These are phyloP conservation scores for Bilobella aurantiaca DNA, from an alignment of 1,140 invertebrate genomes.

Conservation along the genomic window DNA sequence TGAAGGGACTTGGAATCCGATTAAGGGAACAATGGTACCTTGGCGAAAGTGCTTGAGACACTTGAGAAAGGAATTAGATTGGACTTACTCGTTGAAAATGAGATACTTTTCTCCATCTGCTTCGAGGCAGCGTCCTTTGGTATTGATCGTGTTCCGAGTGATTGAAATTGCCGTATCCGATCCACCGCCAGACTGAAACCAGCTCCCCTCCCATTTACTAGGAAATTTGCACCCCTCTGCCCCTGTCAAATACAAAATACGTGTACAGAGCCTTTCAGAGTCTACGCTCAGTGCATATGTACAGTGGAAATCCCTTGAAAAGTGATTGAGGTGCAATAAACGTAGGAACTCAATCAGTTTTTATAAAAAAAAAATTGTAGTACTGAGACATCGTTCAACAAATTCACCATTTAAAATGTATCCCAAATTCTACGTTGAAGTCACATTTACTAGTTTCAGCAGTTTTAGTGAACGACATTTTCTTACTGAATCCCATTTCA, in stretches of 20 bases:
- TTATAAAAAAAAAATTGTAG: too few relatives aligned
- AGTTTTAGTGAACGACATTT: too few relatives aligned
- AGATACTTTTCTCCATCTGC: slow-evolving; percentile 73
- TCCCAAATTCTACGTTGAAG: too few relatives aligned
- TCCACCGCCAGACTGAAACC: slow-evolving; percentile 68
- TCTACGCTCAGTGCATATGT: too few relatives aligned
- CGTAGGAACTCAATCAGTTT: too few relatives aligned
- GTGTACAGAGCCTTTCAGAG: too few relatives aligned
- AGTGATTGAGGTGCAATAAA: too few relatives aligned
- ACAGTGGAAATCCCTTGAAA: too few relatives aligned
- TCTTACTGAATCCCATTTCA: too few relatives aligned
- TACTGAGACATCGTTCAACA: too few relatives aligned
- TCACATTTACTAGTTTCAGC: too few relatives aligned
- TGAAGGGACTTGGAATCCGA: background rate
- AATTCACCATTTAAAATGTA: too few relatives aligned
- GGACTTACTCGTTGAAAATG: slow-evolving; percentile 61
- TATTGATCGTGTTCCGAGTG: slow-evolving; percentile 62
- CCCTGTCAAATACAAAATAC: slow-evolving; percentile 15
- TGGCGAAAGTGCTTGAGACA: background rate
- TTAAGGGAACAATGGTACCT: background rate
- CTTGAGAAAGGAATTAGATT: slow-evolving; percentile 4
- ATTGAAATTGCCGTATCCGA: slow-evolving; percentile 61
- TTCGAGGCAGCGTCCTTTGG: slow-evolving; percentile 65
- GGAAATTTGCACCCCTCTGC: slow-evolving; percentile 58
- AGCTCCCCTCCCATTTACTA: slow-evolving; percentile 63